Evolutionary conservation across 1,140 invertebrate genomes (phyloP), one percentile per base, ranked within the genome.

Genomic region (Arctopsyche grandis): DNA sequence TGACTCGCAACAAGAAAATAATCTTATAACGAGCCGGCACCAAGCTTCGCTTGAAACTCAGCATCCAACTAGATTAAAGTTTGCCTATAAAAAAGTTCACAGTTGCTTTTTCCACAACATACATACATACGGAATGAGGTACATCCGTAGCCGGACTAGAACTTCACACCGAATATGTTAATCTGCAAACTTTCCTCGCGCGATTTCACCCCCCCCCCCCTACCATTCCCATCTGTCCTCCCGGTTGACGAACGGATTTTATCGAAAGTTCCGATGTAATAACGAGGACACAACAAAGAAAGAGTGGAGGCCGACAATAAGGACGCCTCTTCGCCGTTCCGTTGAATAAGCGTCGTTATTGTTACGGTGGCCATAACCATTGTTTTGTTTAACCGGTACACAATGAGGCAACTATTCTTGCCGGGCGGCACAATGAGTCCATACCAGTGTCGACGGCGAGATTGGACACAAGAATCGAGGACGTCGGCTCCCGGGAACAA

Each of bases 21-120:
- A 38, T 38, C 29, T 38, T 38, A 38, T 7, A 38, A 38, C 3
- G 16, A 52, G 16, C 12, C 10, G 10, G 3, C 12, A 3, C 16
- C 48, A 4, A 16, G 48, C 10, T 52, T 12, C 16, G 21, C 22
- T 29, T 26, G 63, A 10, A 1, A 9, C 63, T 66, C 22, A 60
- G 58, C 29, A 60, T 29, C 21, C 16, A 12, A 52, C 48, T n/a
- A 22, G 26, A 66, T 66, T 66, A 66, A 66, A 66, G 63, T 66
- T 66, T 66, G 14, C 14, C 63, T 26, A 66, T 66, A 26, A 66
- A 66, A 66, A 66, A 66, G 63, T 66, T 66, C 1, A 60, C 9
- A 9, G 24, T 10, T 22, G 63, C 63, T 66, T 66, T 66, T 60
- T 21, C 1, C 56, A n/a, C n/a, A n/a, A n/a, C 16, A 7, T 7